Evolutionary conservation across 2,888 invertebrate genomes (phyloP), one percentile per base, ranked within the genome.

Genomic region (Metacarcinus magister): DNA sequence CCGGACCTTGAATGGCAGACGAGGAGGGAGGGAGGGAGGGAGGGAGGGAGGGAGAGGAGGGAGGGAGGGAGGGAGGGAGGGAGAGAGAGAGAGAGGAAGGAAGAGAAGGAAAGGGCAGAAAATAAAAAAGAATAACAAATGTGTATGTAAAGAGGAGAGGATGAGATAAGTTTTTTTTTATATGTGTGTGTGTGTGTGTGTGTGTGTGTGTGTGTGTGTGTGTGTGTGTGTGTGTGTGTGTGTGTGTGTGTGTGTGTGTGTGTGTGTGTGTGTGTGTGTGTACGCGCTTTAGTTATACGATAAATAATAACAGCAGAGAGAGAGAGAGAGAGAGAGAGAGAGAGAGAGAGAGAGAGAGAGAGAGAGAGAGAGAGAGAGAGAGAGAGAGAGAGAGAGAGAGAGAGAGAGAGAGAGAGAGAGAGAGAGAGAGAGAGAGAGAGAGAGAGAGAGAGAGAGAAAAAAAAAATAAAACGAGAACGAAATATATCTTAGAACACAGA

Each of bases 401-500:
- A 90, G 43, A 19, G 19, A 43, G 90, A 90, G 90, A 43, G 43
- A 43, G 90, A 90, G 44, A 43, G 43, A 90, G 44, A 90, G 19
- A 43, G 13, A 43, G 90, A 90, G 90, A 43, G 19, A 43, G 90
- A 90, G 90, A 19, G 19, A 19, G 90, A 90, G 90, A 43, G 19
- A 43, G 90, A 90, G 90, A 10, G n/a, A n/a, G 87, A 87, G 87
- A n/a, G n/a, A n/a, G 87, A 87, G 89, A n/a, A 19, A 89, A 28
- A 89, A 3, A 89, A 28, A n/a, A 39, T 32, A 8, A 89, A 39
- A 89, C n/a, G n/a, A n/a, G n/a, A n/a, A n/a, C n/a, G n/a, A n/a
- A n/a, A n/a, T n/a, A n/a, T n/a, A n/a, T n/a, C n/a, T n/a, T n/a
- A n/a, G n/a, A n/a, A n/a, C n/a, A n/a, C n/a, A n/a, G n/a, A n/a